Evolutionary conservation across 2,113 vertebrate genomes (phyloP).

Genomic region (Oreochromis niloticus): DNA sequence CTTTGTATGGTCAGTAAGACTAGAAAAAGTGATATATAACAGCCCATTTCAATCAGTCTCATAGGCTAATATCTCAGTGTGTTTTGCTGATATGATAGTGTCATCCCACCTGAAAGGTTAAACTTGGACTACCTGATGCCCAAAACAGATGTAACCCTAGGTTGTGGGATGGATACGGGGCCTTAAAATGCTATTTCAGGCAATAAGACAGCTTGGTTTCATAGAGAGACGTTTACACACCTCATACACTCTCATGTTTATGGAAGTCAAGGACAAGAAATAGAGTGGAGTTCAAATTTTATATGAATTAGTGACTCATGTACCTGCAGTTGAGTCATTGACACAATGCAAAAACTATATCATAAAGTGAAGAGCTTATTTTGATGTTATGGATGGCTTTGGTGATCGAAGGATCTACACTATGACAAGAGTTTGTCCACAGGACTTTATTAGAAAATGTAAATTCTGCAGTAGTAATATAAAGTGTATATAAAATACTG

Average conservation of each 20-base stretch:
- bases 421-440: not conserved
- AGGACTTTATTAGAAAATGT: not conserved
- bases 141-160: not conserved
- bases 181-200: not conserved
- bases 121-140: not conserved
- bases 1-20: not conserved
- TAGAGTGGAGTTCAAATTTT: not conserved
- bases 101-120: not conserved
- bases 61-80: not conserved
- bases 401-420: not conserved
- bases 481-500: not conserved
- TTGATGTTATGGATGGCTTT: not conserved
- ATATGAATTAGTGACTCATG: not conserved
- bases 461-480: not conserved
- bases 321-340: not conserved
- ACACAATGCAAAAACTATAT: not conserved
- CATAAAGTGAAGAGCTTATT: not conserved
- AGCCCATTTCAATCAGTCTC: not conserved
- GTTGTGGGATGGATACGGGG: not conserved
- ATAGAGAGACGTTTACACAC: not conserved
- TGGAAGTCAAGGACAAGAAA: not conserved
- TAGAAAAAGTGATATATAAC: not conserved
- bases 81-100: not conserved
- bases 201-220: not conserved
- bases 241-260: slow-evolving; percentile 6